These are phyloP conservation scores for Deroplatys truncata DNA, from an alignment of 2,888 invertebrate species.

Conservation along the genomic window DNA sequence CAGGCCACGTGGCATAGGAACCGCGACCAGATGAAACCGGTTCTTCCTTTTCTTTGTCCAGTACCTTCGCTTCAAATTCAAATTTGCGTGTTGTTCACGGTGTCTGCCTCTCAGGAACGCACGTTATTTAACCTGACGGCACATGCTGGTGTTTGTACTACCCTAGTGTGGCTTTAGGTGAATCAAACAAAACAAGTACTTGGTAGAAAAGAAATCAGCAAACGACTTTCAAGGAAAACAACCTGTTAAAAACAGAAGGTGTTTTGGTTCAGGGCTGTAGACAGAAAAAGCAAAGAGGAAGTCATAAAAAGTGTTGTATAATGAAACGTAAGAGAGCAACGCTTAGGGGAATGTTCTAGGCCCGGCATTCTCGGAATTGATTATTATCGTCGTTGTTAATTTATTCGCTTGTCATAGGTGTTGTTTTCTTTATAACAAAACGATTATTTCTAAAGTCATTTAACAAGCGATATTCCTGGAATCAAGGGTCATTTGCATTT, in stretches of 20 bases:
- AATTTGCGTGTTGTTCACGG: neutral
- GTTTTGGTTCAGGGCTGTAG: neutral
- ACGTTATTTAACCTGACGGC: neutral
- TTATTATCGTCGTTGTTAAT: neutral
- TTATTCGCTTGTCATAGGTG: neutral
- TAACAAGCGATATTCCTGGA: neutral
- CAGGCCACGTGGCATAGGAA: neutral
- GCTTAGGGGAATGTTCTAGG: neutral
- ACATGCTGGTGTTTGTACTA: neutral
- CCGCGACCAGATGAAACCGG: neutral
- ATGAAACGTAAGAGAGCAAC: neutral
- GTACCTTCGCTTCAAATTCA: slow-evolving; percentile 9
- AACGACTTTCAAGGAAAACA: neutral
- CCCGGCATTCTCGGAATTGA: neutral
- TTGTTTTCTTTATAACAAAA: neutral
- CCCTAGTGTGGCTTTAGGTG: neutral
- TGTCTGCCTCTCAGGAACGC: neutral
- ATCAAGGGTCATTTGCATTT: neutral
- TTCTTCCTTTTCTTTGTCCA: neutral
- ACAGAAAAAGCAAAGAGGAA: neutral
- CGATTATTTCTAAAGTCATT: neutral
- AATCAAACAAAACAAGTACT: neutral
- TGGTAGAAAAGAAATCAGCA: neutral
- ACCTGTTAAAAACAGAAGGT: neutral
- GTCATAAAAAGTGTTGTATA: neutral